Evolutionary conservation across 2,888 invertebrate genomes (phyloP).

Genomic region (Ormyrus rosae): DNA sequence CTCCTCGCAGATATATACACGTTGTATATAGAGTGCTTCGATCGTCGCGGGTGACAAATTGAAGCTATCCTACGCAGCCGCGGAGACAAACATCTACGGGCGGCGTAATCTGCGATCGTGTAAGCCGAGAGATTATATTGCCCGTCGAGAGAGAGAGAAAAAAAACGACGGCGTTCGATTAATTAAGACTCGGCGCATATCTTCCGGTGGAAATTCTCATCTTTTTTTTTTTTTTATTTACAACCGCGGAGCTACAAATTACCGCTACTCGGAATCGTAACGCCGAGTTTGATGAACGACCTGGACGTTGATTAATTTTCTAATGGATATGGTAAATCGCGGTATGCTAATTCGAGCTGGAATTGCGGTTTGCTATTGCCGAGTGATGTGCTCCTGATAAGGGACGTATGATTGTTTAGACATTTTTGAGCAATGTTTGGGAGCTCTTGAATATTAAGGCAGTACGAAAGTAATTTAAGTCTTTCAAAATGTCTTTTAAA

Average conservation of each 20-base stretch:
- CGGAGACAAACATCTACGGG: background rate
- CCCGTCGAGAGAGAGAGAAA: no score
- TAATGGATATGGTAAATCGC: background rate
- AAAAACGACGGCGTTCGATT: no score
- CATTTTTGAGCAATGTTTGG: no score
- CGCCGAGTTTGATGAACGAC: background rate
- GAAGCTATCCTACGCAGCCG: background rate
- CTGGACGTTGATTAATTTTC: constrained; percentile 15
- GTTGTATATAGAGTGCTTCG: background rate
- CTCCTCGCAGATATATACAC: background rate
- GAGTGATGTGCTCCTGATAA: no score
- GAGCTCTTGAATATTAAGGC: no score
- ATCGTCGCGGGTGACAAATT: constrained; percentile 19
- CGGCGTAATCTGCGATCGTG: no score
- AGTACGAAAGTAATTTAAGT: no score
- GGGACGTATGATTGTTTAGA: no score
- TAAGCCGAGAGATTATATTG: background rate
- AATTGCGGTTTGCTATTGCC: no score
- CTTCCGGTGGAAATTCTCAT: constrained; percentile 18
- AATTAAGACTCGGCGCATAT: background rate
- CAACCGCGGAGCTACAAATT: no score
- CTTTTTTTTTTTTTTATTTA: no score
- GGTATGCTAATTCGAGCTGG: background rate
- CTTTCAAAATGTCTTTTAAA: no score
- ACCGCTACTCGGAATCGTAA: background rate